Evolutionary conservation across 2,888 invertebrate species (phyloP).

Genomic region (Zonitis immaculata): DNA sequence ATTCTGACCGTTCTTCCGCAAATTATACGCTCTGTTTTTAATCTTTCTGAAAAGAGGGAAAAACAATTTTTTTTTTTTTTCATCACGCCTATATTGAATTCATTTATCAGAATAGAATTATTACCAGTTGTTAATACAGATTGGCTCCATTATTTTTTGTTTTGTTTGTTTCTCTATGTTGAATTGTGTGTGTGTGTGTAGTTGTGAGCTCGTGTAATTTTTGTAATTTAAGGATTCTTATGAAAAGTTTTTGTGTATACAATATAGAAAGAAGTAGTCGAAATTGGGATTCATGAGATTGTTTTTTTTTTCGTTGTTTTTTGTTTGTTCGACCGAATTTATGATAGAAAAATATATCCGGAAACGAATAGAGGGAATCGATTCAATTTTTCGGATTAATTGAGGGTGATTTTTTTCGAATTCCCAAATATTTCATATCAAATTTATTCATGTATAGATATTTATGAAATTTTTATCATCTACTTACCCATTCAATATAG

Average conservation of each 20-base stretch:
- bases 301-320: not conserved
- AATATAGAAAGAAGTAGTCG: not conserved
- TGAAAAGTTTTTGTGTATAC: not conserved
- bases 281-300: not conserved
- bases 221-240: not conserved
- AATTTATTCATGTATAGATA: conserved; percentile 10
- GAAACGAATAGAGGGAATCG: not conserved
- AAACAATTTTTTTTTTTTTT: not conserved
- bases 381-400: not conserved
- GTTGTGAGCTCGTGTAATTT: not conserved
- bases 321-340: no score
- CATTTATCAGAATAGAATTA: not conserved
- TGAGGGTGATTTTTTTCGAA: not conserved
- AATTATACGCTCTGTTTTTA: conserved; percentile 14
- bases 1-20: conserved; percentile 6
- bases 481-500: no score
- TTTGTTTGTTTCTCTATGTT: not conserved
- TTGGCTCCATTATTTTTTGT: not conserved
- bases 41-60: no score
- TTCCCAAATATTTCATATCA: not conserved
- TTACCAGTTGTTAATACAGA: not conserved
- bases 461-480: conserved; percentile 17
- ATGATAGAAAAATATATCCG: not conserved
- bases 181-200: not conserved
- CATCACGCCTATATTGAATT: not conserved